A percentile compares a stretch with the other conserved stretches of the same genome.
These are phyloP conservation scores for Lasiommata megera DNA, from an alignment of 2,888 invertebrate genomes.

Conservation along the genomic window DNA sequence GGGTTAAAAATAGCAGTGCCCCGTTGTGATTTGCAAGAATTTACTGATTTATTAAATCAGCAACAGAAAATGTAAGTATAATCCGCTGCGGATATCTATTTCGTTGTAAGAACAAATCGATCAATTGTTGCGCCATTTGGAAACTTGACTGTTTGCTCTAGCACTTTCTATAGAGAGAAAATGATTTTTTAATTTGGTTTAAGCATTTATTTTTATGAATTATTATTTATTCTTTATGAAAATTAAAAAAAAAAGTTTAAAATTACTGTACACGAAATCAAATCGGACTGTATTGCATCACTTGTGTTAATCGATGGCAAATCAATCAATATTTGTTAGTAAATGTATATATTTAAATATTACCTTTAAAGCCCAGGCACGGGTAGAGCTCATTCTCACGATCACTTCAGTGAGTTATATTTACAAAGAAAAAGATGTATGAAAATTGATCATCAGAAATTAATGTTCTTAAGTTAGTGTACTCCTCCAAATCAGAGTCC, in stretches of 20 bases:
- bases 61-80: neutral
- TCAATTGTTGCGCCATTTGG: conserved; percentile 53
- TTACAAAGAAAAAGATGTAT: no score
- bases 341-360: no score
- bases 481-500: no score
- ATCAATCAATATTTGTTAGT: conserved; percentile 1
- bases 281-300: conserved; percentile 6
- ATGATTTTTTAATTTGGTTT: neutral
- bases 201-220: neutral
- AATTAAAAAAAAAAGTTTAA: no score
- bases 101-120: conserved; percentile 44
- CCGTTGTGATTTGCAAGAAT: neutral
- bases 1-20: neutral
- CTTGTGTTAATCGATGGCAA: neutral
- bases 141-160: conserved; percentile 33
- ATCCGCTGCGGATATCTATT: neutral
- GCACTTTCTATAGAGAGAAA: conserved; percentile 40
- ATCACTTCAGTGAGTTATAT: no score
- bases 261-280: no score
- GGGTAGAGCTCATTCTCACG: no score
- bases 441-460: no score
- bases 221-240: neutral
- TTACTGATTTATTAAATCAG: neutral
- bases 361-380: no score
- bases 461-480: no score